Evolutionary conservation across 1,140 invertebrate species (phyloP).

Genomic region (Telenomus remus): DNA sequence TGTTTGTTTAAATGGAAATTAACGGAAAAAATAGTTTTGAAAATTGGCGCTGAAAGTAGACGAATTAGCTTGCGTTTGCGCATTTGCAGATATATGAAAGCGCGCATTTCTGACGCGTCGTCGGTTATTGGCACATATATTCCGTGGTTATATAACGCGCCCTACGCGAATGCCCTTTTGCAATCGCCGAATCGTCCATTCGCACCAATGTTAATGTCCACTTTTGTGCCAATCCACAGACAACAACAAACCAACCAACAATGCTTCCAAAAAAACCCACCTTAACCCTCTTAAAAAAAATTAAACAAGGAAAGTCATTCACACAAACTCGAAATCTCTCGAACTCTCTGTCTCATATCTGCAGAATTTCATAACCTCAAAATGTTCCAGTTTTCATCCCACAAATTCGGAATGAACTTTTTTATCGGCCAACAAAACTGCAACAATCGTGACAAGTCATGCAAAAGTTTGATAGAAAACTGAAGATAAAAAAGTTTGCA

Average conservation of each 20-base stretch:
- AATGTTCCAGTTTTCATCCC: no score
- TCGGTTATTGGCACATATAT: conserved; percentile 62
- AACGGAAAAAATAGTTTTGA: no score
- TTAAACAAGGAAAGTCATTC: neutral
- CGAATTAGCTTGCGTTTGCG: conserved; percentile 43
- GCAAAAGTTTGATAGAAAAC: no score
- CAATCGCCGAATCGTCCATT: conserved; percentile 6
- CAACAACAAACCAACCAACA: no score
- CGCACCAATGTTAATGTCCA: neutral
- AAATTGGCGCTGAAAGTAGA: conserved; percentile 21
- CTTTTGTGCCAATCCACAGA: no score
- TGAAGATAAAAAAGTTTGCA: neutral
- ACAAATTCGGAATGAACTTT: no score
- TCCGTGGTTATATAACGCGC: conserved; percentile 63
- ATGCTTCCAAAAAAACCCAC: no score
- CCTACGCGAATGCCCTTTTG: conserved; percentile 55
- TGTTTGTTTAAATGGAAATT: no score
- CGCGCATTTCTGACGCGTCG: conserved; percentile 50
- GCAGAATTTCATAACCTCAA: no score
- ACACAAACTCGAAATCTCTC: neutral
- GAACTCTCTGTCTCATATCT: no score
- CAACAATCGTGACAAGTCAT: neutral
- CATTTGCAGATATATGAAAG: conserved; percentile 51
- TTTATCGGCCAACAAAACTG: no score
- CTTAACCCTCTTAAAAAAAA: neutral